Evolutionary conservation across 2,113 vertebrate species (phyloP), one percentile per base, ranked within the genome.

Genomic region (Callipepla californica): DNA sequence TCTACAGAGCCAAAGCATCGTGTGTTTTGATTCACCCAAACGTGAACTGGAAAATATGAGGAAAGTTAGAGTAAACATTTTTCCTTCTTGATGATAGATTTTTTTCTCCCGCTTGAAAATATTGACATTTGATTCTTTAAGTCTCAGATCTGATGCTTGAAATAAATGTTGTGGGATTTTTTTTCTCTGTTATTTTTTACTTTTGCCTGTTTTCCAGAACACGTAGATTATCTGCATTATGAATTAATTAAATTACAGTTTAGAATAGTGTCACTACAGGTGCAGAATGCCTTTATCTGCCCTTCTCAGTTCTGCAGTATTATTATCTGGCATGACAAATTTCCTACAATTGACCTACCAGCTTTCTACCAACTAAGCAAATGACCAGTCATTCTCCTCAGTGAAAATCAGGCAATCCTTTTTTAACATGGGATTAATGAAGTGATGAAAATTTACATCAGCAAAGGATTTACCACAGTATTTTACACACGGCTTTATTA

Each of bases 371-470:
- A 91, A 68, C 62, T 80, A 53, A 82, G 55, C 67, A 66, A 65
- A 77, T 72, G 73, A 26, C 40, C 76, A 94, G 25, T 25, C 57
- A 84, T 92, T 92, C 72, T 87, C 75, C 78, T 72, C 63, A 72
- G 57, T 1, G 6, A 88, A 93, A 94, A 89, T 87, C 38, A 75
- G 36, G n/a, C 79, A 94, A 63, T 89, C 75, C 45, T 80, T 94
- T 85, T 94, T 75, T 78, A 93, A 91, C 16, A 80, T 9, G 65
- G 80, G 85, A 85, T 93, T 96, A 96, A 95, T 92, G 75, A 89
- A 92, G 72, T 78, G 85, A 88, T 91, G 91, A 92, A 89, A 92
- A 92, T 93, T 86, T 92, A 62, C 87, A 68, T 94, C 89, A 94
- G 89, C 79, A 40, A 77, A 84, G 68, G 57, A 91, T 92, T 93